Evolutionary conservation across 2,888 invertebrate genomes (phyloP), one percentile per base, ranked within the genome.

Genomic region (Xestia xanthographa): DNA sequence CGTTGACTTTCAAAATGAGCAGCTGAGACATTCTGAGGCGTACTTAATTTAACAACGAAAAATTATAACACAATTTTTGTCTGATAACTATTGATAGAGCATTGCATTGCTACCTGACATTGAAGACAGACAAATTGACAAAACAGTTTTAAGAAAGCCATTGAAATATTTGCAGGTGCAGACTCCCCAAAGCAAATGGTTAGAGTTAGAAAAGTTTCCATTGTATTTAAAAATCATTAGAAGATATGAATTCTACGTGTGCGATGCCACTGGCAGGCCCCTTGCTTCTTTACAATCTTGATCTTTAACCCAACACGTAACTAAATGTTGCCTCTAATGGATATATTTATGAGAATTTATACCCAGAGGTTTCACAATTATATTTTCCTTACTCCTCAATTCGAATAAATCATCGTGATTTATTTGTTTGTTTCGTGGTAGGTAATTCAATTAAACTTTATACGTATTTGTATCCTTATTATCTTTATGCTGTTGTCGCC

Each of bases 271-370:
- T 63, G 63, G n/a, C 66, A 43, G 48, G 43, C 41, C 48, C 34
- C 70, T 66, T 73, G 72, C 68, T 73, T 60, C 72, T 56, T 53
- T 66, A 70, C 63, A 77, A 71, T 82, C 83, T 71, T 85, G 85
- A 83, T 83, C 85, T 85, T 73, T 83, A 85, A 82, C 85, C 77
- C 34, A 67, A 71, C 67, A 73, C 68, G 70, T 77, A 71, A 81
- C 60, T 73, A 67, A 56, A 72, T 66, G 72, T 75, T 58, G 41
- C 48, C 34, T 65, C 26, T 82, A 85, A 80, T 82, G 43, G 63
- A 73, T 43, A 63, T 70, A 65, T 85, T 75, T 82, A 82, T 75
- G 75, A 71, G 60, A 68, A 60, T 73, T 68, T n/a, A 43, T 71
- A 50, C 60, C 60, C 63, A 77, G 56, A 68, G 12, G 26, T 77